Evolutionary conservation across 1,140 invertebrate species (phyloP).

Genomic region (Coelopa frigida): DNA sequence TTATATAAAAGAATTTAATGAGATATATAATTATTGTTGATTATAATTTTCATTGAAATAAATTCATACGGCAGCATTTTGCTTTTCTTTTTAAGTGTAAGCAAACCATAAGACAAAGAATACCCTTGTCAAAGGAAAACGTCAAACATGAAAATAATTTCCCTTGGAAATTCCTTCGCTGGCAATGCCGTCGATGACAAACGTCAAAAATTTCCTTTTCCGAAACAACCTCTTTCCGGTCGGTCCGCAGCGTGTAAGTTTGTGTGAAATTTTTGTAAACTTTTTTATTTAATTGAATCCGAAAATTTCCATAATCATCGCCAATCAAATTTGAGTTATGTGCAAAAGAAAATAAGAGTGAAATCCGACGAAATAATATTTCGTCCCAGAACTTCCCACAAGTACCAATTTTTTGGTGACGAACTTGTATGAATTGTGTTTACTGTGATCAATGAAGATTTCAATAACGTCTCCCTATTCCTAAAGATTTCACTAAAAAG

Average conservation of each 20-base stretch:
- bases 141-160: too few relatives aligned
- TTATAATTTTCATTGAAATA: too few relatives aligned
- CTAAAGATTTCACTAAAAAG: background rate
- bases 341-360: background rate
- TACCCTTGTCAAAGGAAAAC: too few relatives aligned
- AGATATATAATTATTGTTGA: too few relatives aligned
- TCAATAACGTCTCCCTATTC: background rate
- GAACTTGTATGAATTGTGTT: background rate
- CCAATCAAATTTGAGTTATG: background rate
- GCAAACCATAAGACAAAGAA: too few relatives aligned
- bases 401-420: background rate
- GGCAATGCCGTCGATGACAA: too few relatives aligned
- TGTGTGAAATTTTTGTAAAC: constrained; percentile 18
- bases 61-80: too few relatives aligned
- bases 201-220: constrained; percentile 31
- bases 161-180: too few relatives aligned
- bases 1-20: too few relatives aligned
- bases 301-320: constrained; percentile 8
- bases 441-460: background rate
- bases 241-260: constrained; percentile 36
- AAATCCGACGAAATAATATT: background rate
- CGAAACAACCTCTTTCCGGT: constrained; percentile 34
- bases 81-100: too few relatives aligned
- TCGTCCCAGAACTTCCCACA: background rate
- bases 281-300: constrained; percentile 25